Conservation (phyloP, 2,888 invertebrate species). For the Tridacna gigas region DNA sequence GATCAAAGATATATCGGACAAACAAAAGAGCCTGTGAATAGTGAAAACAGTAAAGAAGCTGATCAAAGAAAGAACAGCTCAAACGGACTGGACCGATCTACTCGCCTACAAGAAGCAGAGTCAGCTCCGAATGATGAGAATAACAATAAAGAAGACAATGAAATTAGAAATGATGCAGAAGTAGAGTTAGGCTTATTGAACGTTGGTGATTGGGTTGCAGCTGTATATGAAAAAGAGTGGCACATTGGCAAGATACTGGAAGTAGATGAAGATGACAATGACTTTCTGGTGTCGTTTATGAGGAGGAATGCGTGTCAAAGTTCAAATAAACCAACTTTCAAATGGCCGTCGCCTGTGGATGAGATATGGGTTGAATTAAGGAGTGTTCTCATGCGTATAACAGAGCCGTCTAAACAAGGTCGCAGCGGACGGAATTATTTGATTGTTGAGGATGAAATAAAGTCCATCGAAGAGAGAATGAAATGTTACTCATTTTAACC, state of each 20-base stretch:
- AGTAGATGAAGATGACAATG: slow-evolving; percentile 20
- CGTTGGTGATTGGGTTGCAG: slow-evolving; percentile 30
- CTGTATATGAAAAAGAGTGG: slow-evolving; percentile 24
- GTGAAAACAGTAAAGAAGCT: neutral
- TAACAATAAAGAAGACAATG: neutral
- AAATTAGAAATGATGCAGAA: neutral
- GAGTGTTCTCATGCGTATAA: neutral
- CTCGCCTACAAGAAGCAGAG: no score
- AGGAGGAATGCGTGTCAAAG: slow-evolving; percentile 2
- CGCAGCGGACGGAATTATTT: slow-evolving; percentile 19
- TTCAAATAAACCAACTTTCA: no score
- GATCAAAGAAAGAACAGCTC: neutral
- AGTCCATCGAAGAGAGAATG: slow-evolving; percentile 1
- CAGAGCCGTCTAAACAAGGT: slow-evolving; percentile 11
- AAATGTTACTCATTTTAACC: neutral
- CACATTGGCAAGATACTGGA: slow-evolving; percentile 27
- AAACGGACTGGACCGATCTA: no score
- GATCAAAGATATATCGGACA: neutral
- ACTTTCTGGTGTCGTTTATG: slow-evolving; percentile 12
- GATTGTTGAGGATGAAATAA: slow-evolving; percentile 10
- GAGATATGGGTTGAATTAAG: slow-evolving; percentile 14
- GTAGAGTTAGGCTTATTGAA: neutral
- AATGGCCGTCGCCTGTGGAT: slow-evolving; percentile 24
- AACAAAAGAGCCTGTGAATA: neutral
- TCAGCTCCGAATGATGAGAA: no score